These are phyloP conservation scores for Cliona cf. orientalis DNA, from an alignment of 37 sponge, comb jelly and placozoan genomes.

Conservation along the genomic window DNA sequence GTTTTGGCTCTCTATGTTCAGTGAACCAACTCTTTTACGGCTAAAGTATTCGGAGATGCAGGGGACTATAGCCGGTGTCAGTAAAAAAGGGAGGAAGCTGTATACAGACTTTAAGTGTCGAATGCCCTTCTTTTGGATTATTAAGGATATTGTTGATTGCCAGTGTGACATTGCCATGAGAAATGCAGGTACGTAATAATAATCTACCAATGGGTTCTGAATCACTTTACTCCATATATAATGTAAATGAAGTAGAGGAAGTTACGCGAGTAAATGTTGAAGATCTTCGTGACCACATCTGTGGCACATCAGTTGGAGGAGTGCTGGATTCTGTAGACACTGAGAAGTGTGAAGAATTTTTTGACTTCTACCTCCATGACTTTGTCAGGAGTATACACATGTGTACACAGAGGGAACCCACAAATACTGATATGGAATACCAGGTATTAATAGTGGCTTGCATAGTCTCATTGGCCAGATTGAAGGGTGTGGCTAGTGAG, in stretches of 20 bases:
- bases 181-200: background rate
- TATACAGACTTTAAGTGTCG: slow-evolving; percentile 37
- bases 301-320: slow-evolving; percentile 22
- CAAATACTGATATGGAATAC: no score
- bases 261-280: background rate
- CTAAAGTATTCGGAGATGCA: slow-evolving; percentile 22
- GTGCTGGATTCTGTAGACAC: background rate
- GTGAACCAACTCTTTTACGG: background rate
- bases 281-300: slow-evolving; percentile 26
- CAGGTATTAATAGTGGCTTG: no score
- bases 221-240: background rate
- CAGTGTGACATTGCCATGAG: slow-evolving; percentile 45
- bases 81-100: background rate
- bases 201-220: background rate
- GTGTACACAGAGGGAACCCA: no score
- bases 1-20: slow-evolving; percentile 55
- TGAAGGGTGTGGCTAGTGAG: no score
- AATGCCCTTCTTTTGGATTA: slow-evolving; percentile 83
- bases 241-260: background rate
- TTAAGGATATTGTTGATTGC: slow-evolving; percentile 63
- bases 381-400: slow-evolving; percentile 49
- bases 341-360: slow-evolving; percentile 30
- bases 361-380: slow-evolving; percentile 38
- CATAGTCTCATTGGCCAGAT: no score
- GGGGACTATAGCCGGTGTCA: background rate